Evolutionary conservation across 2,888 invertebrate genomes (phyloP), one percentile per base, ranked within the genome.

Genomic region (Epistrophe eligans): DNA sequence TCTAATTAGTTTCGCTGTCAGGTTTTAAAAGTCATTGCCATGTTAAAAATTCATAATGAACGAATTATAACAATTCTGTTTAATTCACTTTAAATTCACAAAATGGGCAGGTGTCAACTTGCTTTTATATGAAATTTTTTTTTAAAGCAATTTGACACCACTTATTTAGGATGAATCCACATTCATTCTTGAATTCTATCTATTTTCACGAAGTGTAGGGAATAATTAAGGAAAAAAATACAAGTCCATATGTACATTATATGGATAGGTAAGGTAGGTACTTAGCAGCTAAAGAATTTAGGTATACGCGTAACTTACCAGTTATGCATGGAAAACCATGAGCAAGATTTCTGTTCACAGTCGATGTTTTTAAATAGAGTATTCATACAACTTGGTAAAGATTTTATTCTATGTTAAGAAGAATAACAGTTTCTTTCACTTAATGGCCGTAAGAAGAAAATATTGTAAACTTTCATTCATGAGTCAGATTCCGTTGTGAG

Each of bases 381-480:
- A 4, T 15, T 15, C 19, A 19, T 11, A 19, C 48, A 48, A 1
- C 4, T 40, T n/a, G n/a, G 43, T 10, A 10, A 0, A 55, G 52
- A 28, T 55, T 24, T 28, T 28, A 28, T 55, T 55, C 28, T 28
- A 15, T 13, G 5, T 13, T 6, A 60, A 70, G 74, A 74, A 67
- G 32, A 60, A 70, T 38, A 40, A 67, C 62, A 35, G 32, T 70
- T n/a, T 81, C 74, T 81, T 48, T 35, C 13, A 43, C 57, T 62
- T 62, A 0, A 60, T 60, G 60, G 13, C 35, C 50, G 60, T 62
- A 55, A 79, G 35, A 66, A 43, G 38, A 58, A 67, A 66, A 62
- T 50, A 58, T 40, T 66, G 7, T 50, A 28, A 82, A 77, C 81
- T 82, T 82, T 82, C 81, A 83, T 83, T 83, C 83, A 77, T 73